These are phyloP conservation scores for Lottia gigantea DNA, from an alignment of 2,888 invertebrate genomes.

Conservation along the genomic window DNA sequence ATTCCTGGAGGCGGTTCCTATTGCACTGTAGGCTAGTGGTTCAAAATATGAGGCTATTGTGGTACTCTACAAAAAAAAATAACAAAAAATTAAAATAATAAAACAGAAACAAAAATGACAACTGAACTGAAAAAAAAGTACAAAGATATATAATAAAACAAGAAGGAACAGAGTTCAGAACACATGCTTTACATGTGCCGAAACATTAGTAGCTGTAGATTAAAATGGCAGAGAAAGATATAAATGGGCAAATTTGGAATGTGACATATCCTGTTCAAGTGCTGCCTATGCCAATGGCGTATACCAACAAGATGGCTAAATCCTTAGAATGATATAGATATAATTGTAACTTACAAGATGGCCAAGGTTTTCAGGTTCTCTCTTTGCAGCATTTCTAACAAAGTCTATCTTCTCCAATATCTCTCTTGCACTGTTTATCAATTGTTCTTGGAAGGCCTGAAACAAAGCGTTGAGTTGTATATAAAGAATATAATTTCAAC, in stretches of 20 bases:
- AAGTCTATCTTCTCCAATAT: conserved; percentile 88
- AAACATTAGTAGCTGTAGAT: too few relatives aligned
- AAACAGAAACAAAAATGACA: not conserved
- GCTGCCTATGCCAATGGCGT: too few relatives aligned
- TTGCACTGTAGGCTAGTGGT: conserved; percentile 83
- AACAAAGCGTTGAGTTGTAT: too few relatives aligned
- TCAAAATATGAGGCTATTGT: conserved; percentile 75
- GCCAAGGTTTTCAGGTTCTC: conserved; percentile 92
- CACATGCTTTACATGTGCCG: too few relatives aligned
- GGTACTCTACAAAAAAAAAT: conserved; percentile 48
- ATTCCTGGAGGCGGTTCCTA: conserved; percentile 83
- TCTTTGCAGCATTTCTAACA: conserved; percentile 84
- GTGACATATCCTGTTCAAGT: too few relatives aligned
- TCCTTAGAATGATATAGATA: not conserved
- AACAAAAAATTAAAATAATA: not conserved
- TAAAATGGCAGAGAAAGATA: too few relatives aligned
- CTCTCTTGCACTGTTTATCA: conserved; percentile 77
- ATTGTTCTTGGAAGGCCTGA: conserved; percentile 71
- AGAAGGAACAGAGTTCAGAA: too few relatives aligned
- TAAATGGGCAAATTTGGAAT: too few relatives aligned
- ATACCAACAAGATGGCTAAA: too few relatives aligned
- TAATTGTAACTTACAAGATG: conserved; percentile 77
- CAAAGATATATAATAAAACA: not conserved
- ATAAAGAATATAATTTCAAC: not conserved
- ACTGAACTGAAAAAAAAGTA: not conserved